Evolutionary conservation across 2,888 invertebrate species (phyloP), one percentile per base, ranked within the genome.

Genomic region (Saturnia pavonia): DNA sequence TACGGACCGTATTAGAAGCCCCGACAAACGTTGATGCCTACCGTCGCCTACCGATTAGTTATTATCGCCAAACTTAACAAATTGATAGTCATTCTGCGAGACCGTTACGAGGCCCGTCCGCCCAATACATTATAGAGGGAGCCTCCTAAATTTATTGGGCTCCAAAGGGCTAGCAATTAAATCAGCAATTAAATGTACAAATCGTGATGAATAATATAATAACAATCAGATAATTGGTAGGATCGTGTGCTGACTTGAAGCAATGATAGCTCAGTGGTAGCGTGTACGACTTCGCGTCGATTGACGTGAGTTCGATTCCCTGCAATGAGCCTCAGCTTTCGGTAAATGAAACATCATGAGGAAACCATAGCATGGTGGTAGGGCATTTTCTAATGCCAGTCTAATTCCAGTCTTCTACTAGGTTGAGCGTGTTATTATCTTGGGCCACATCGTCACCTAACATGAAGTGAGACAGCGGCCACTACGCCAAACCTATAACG

Each of bases 61-160:
- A 65, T 65, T 40, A 65, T 65, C 65, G 19, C 16, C 19, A 65
- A 65, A 65, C 65, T 65, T 65, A 22, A 65, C 65, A 65, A 65
- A 65, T 65, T 65, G 65, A 65, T 65, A 65, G 65, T 65, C 40
- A 40, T 65, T 65, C 65, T 54, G 19, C 66, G 67, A 67, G 54
- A 25, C 70, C 54, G 66, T 70, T 70, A 70, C 70, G 27, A 43
- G 66, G 66, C 66, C 70, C 54, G 22, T 67, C 67, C 69, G 42
- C 54, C 54, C 54, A 66, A 70, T 70, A 70, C 54, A 70, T 70
- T 70, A 70, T 70, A 67, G 70, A 70, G 51, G 42, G 67, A 65
- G 54, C 70, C 40, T 70, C 70, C 67, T 70, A 70, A 70, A 70
- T 70, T 70, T 67, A 54, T 54, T 25, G 66, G 70, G 66, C 65